These are phyloP conservation scores for Paraescarpia echinospica DNA, from an alignment of 1,140 invertebrate genomes.

Conservation along the genomic window DNA sequence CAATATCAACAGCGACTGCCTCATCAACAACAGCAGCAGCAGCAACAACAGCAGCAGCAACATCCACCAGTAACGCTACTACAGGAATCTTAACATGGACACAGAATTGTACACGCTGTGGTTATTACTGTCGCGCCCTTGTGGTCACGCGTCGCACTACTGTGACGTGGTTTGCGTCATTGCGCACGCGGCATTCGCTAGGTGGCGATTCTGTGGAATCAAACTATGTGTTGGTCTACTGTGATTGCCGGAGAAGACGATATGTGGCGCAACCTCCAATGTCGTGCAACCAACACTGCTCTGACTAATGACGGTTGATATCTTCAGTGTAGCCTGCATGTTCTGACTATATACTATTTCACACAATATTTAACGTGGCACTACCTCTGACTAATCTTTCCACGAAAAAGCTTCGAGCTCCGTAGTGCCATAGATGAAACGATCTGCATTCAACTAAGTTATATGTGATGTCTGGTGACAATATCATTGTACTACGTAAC, in stretches of 20 bases:
- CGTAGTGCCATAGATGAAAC: neutral
- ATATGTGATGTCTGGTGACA: neutral
- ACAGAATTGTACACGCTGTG: neutral
- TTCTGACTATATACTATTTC: neutral
- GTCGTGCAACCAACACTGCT: neutral
- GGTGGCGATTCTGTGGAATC: neutral
- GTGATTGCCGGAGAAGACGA: neutral
- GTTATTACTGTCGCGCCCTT: neutral
- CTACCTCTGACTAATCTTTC: neutral
- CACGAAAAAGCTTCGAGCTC: neutral
- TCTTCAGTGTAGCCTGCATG: no score
- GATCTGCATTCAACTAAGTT: neutral
- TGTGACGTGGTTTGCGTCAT: neutral
- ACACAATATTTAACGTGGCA: neutral
- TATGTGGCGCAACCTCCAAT: neutral
- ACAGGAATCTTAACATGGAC: neutral
- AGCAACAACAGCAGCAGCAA: neutral
- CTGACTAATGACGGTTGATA: neutral
- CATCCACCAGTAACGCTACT: neutral
- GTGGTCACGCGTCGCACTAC: neutral
- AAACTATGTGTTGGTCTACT: no score
- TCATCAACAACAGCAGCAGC: neutral
- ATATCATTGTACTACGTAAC: neutral
- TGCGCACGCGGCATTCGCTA: neutral
- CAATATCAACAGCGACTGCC: neutral